Percentiles rank a stretch among this genome's conserved stretches.
These are phyloP conservation scores for Gortyna flavago DNA, from an alignment of 2,888 invertebrate species.

Conservation along the genomic window DNA sequence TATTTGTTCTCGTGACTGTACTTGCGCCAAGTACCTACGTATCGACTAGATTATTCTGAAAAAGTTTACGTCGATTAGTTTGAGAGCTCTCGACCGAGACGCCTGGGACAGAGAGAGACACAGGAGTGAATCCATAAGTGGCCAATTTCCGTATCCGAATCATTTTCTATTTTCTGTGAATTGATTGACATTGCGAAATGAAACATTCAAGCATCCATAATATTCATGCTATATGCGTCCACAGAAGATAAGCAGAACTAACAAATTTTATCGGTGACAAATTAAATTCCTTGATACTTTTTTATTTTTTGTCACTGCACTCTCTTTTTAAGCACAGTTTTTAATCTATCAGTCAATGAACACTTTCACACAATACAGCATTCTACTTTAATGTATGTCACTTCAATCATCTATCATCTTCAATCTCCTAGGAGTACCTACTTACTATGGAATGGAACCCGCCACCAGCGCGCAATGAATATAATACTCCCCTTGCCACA, in stretches of 20 bases:
- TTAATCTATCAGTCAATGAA: no score
- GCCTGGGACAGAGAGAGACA: no score
- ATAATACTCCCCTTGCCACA: not conserved
- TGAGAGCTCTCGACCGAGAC: no score
- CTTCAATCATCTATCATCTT: no score
- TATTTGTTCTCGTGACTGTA: not conserved
- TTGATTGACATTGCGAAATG: conserved; percentile 5
- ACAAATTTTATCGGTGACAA: not conserved
- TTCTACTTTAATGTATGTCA: not conserved
- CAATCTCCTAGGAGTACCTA: not conserved
- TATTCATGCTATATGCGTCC: no score
- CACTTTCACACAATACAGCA: not conserved
- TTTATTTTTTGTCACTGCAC: not conserved
- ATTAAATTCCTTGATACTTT: no score
- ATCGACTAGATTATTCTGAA: no score
- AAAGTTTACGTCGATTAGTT: no score
- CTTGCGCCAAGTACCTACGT: not conserved
- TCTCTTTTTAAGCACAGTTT: no score
- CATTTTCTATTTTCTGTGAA: not conserved
- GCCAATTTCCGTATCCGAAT: not conserved
- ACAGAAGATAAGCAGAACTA: not conserved
- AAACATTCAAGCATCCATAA: conserved; percentile 4
- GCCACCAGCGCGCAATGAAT: not conserved
- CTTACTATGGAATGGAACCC: not conserved
- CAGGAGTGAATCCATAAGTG: not conserved